Base-by-base conservation (phyloP, 2,113 vertebrate species). In the Apteryx owenii region DNA sequence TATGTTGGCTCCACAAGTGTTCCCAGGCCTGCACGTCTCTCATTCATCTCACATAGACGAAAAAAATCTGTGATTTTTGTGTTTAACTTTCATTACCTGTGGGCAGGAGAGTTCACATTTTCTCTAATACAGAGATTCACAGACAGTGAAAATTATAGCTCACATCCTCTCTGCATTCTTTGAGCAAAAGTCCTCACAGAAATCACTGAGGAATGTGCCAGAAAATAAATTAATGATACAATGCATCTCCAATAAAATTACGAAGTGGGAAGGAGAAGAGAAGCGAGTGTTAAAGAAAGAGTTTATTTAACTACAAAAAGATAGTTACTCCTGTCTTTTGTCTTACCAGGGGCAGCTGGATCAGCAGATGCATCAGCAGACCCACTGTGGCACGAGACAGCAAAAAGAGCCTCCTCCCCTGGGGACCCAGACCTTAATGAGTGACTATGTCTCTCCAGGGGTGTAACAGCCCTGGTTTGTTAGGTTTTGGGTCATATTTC, bases 71-170 rank as follows among this genome's bases (percentile, higher is more conserved):
- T 78, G 91, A 64, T 81, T 71, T 89, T 42, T 60, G 38, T 68
- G 64, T 84, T 95, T 80, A 93, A 89, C n/a, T n/a, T 65, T 91
- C 81, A 88, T 91, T 92, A 89, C 40, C 90, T 86, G 31, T 14
- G 1, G 75, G 58, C 58, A 84, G 50, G 26, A 81, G 33, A 62
- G 22, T 48, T 85, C 61, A 31, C 53, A 40, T 86, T 86, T 95
- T 42, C 40, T 62, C 21, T 69, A 85, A 79, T 46, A 61, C 40
- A 80, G 28, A 81, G 62, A 69, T 88, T 92, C 70, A 69, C 50
- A 88, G 90, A 77, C 56, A 85, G 40, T 61, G 81, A 90, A 96
- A 96, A 95, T 95, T 81, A 91, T 18, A 85, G 72, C 46, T 95
- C 83, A 93, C 53, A 72, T 91, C 72, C n/a, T 91, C 85, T 89